phyloP scores from a whole-genome alignment of 2,797 vertebrate genomes.

The Myotis planiceps region DNA sequence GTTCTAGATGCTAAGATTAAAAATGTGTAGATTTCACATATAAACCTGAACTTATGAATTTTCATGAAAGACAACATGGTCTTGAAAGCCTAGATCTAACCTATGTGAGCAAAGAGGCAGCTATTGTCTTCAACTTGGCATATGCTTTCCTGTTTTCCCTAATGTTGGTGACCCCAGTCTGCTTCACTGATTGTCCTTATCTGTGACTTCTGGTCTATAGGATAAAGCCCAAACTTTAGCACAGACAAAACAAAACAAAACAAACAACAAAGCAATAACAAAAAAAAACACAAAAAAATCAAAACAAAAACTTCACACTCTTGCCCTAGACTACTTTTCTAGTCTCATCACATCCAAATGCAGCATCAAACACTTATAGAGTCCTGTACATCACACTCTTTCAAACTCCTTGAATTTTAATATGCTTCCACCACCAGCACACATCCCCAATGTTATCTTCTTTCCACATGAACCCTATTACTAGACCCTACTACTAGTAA shows the following conservation, averaged over 20 bases:
- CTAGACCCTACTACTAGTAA: not conserved
- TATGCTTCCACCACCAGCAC: not conserved
- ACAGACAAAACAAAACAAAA: not conserved
- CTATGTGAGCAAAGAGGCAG: not conserved
- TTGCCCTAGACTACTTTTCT: not conserved
- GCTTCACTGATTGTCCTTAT: not conserved
- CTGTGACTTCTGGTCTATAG: not conserved
- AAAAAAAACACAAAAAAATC: not conserved
- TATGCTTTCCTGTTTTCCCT: not conserved
- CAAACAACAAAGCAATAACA: not conserved
- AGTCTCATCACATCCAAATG: not conserved
- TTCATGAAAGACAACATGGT: not conserved
- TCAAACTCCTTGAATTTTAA: not conserved
- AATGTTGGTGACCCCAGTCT: not conserved
- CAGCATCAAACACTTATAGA: not conserved
- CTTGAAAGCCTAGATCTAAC: not conserved
- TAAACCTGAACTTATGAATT: not conserved
- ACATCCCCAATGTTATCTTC: not conserved
- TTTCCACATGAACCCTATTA: not conserved
- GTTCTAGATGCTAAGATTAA: not conserved
- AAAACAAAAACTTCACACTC: not conserved
- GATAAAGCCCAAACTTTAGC: not conserved
- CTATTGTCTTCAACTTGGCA: not conserved
- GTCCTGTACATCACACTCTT: not conserved
- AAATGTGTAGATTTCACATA: not conserved